Evolutionary conservation across 1,140 invertebrate species (phyloP).

Genomic region (Diabrotica virgifera): DNA sequence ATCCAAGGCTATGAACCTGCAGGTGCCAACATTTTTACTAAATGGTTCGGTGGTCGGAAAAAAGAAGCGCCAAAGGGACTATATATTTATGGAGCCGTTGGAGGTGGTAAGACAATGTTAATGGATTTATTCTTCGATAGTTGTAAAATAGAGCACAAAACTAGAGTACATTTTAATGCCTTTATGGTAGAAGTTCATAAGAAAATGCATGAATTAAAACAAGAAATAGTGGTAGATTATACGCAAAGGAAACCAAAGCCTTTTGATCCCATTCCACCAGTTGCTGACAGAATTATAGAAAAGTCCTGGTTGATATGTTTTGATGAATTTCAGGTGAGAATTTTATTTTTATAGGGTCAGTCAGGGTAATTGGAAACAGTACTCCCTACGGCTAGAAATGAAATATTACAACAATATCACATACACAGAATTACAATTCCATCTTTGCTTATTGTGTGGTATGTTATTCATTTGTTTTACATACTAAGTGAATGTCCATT

Average conservation of each 20-base stretch:
- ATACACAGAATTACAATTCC: too few species aligned
- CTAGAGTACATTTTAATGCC: slow-evolving; percentile 91
- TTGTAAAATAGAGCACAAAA: slow-evolving; percentile 67
- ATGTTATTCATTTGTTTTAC: too few species aligned
- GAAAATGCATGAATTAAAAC: slow-evolving; percentile 78
- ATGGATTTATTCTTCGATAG: slow-evolving; percentile 97
- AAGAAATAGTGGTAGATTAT: slow-evolving; percentile 62
- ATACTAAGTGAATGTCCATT: too few species aligned
- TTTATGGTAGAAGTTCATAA: slow-evolving; percentile 98
- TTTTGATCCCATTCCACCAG: slow-evolving; percentile 92
- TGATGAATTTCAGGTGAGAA: slow-evolving; percentile 93
- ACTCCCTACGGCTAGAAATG: too few species aligned
- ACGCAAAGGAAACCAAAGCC: slow-evolving; percentile 65
- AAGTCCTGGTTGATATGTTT: slow-evolving; percentile 94
- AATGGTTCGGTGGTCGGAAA: slow-evolving; percentile 49
- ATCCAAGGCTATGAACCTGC: slow-evolving; percentile 61
- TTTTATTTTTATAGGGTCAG: too few species aligned
- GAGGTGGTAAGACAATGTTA: slow-evolving; percentile 96
- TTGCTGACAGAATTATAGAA: slow-evolving; percentile 82
- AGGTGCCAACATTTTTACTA: slow-evolving; percentile 49
- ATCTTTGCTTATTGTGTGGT: too few species aligned
- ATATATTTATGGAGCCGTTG: slow-evolving; percentile 83
- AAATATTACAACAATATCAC: too few species aligned
- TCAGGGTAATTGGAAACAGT: too few species aligned
- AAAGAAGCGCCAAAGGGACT: slow-evolving; percentile 67